A percentile compares a stretch with the other conserved stretches of the same genome.
Evolutionary conservation across 2,113 vertebrate species (phyloP).

Genomic region (Oncorhynchus gorbuscha): DNA sequence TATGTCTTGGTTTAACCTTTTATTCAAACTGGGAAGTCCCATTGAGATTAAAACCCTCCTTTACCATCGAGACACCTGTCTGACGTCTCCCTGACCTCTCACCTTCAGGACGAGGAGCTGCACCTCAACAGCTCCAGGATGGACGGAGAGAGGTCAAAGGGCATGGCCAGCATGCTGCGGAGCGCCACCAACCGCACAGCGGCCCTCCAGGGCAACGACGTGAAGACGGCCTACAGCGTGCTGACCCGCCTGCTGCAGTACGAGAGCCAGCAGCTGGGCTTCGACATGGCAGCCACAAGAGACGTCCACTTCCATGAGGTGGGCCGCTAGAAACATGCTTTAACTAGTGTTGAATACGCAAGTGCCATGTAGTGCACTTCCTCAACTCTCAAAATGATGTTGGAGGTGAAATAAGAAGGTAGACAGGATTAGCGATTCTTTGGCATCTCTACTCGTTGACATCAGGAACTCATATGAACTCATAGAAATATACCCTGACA

Average conservation of each 20-base stretch:
- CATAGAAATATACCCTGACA: no score
- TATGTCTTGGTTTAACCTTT: conserved; percentile 37
- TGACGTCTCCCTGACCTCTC: not conserved
- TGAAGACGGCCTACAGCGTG: conserved; percentile 80
- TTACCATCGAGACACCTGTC: not conserved
- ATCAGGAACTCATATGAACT: no score
- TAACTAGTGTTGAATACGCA: not conserved
- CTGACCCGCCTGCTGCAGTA: conserved; percentile 75
- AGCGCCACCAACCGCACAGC: conserved; percentile 68
- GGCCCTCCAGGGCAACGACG: conserved; percentile 76
- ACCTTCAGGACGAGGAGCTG: conserved; percentile 79
- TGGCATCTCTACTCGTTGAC: no score
- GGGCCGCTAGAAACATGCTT: not conserved
- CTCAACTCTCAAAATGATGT: no score
- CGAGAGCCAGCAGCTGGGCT: conserved; percentile 82
- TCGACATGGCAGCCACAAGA: conserved; percentile 81
- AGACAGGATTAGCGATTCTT: no score
- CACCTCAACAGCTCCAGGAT: conserved; percentile 74
- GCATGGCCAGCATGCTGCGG: conserved; percentile 67
- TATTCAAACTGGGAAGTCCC: not conserved
- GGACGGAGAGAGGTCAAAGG: conserved; percentile 71
- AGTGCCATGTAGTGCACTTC: no score
- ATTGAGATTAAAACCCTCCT: no score
- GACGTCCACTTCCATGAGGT: conserved; percentile 84
- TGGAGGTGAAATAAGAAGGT: no score